Evolutionary conservation across 2,113 vertebrate genomes (phyloP).

Genomic region (Synodontis membranacea): DNA sequence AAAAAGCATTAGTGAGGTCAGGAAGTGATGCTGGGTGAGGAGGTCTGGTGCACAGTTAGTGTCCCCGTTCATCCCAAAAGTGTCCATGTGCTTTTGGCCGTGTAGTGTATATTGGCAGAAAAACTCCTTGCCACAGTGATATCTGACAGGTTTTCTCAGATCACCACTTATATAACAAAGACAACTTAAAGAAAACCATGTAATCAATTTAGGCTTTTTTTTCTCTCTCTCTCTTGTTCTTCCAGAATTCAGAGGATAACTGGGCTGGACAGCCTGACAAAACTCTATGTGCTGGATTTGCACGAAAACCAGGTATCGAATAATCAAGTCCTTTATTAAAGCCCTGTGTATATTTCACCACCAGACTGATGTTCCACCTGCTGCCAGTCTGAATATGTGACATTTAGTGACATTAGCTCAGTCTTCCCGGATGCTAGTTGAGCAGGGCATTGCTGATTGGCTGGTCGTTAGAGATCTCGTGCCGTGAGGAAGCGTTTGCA

Average conservation of each 20-base stretch:
- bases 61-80: background rate
- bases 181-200: background rate
- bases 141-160: background rate
- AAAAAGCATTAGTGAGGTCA: background rate
- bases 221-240: constrained; percentile 29
- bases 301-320: constrained; percentile 92
- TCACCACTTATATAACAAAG: background rate
- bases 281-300: constrained; percentile 90
- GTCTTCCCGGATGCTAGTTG: background rate
- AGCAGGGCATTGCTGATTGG: constrained; percentile 13
- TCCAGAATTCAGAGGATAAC: constrained; percentile 88
- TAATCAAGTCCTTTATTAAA: background rate
- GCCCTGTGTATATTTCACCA: background rate
- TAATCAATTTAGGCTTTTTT: background rate
- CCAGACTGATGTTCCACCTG: background rate
- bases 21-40: background rate
- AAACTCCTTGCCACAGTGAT: background rate
- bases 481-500: constrained; percentile 28
- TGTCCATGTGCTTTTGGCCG: background rate
- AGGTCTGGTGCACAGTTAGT: background rate
- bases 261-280: constrained; percentile 80
- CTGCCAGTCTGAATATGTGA: constrained; percentile 1
- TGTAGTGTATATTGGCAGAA: background rate
- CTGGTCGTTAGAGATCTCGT: background rate
- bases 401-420: background rate